phyloP scores from a whole-genome alignment of 2,113 vertebrate genomes.

The Notarius lentiginosus region DNA sequence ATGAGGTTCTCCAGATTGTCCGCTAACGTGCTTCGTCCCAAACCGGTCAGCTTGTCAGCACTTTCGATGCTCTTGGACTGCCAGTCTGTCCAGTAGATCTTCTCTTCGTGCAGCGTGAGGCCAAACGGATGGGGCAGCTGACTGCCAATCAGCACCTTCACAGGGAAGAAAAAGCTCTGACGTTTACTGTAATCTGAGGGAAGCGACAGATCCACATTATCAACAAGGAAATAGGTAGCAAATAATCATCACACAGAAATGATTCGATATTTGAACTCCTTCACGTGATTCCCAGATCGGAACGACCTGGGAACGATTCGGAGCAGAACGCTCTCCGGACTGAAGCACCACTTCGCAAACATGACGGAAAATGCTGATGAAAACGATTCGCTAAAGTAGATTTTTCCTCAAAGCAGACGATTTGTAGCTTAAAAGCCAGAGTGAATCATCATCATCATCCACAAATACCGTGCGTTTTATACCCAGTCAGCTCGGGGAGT shows the following conservation, averaged over 20 bases:
- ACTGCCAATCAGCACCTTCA: constrained; percentile 89
- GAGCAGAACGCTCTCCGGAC: too few relatives aligned
- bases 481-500: too few relatives aligned
- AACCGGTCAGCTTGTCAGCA: constrained; percentile 83
- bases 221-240: neutral
- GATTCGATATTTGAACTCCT: neutral
- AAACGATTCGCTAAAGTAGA: too few relatives aligned
- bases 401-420: too few relatives aligned
- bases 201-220: neutral
- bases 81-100: constrained; percentile 99
- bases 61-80: constrained; percentile 98
- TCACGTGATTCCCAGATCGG: neutral
- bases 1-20: constrained; percentile 98
- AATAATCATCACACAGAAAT: neutral
- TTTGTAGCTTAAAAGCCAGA: too few relatives aligned
- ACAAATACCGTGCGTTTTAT: too few relatives aligned
- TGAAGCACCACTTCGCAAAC: too few relatives aligned
- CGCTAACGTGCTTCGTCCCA: constrained; percentile 82
- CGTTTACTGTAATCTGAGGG: neutral
- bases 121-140: constrained; percentile 96
- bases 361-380: too few relatives aligned
- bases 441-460: too few relatives aligned
- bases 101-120: constrained; percentile 88
- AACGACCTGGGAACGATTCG: too few relatives aligned
- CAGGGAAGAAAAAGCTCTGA: neutral